Conservation (phyloP, 2,113 vertebrate genomes). For the Triplophysa dalaica region DNA sequence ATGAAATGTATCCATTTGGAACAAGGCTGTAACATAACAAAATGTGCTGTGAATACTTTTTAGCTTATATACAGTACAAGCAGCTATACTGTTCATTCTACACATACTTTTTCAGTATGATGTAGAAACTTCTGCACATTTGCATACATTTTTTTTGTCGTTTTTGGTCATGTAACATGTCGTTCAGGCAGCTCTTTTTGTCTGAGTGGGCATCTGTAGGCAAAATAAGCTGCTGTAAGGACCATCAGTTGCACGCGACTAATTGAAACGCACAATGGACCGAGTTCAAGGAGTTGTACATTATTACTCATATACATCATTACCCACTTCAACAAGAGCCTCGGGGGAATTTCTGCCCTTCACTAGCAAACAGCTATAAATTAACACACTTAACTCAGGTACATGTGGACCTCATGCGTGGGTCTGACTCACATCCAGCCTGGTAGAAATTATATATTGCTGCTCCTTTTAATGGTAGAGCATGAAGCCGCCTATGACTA, state of each 20-base stretch:
- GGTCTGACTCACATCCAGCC: conserved; percentile 10
- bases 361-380: conserved; percentile 27
- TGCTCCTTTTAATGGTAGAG: background rate
- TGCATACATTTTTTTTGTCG: too few relatives aligned
- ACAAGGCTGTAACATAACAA: too few relatives aligned
- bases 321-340: background rate
- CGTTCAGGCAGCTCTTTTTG: background rate
- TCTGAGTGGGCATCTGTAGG: too few relatives aligned
- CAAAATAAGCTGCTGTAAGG: too few relatives aligned
- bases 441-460: background rate
- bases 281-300: conserved; percentile 14
- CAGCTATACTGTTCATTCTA: too few relatives aligned
- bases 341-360: conserved; percentile 6
- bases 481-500: conserved; percentile 1
- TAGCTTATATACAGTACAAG: too few relatives aligned
- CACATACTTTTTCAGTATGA: too few relatives aligned
- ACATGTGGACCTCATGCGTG: conserved; percentile 7
- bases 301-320: conserved; percentile 23
- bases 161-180: too few relatives aligned
- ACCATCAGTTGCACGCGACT: too few relatives aligned
- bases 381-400: conserved; percentile 27
- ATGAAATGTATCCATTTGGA: too few relatives aligned
- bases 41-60: too few relatives aligned
- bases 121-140: too few relatives aligned
- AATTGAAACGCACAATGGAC: background rate